Evolutionary conservation across 2,888 invertebrate genomes (phyloP).

Genomic region (Xanthia togata): DNA sequence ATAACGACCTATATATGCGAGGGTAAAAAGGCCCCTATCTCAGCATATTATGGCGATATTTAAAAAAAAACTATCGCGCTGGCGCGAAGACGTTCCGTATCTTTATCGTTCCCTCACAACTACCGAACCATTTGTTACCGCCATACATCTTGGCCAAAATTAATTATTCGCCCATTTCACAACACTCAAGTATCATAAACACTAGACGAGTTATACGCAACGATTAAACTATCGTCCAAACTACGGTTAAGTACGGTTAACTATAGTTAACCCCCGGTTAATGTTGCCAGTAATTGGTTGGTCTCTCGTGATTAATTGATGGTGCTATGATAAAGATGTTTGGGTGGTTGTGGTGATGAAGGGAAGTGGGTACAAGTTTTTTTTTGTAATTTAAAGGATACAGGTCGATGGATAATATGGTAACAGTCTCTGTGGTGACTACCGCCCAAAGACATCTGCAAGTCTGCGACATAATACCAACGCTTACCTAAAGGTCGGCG

Average conservation of each 20-base stretch:
- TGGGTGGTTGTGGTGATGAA: constrained; percentile 53
- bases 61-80: no score
- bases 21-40: no score
- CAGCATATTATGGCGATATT: no score
- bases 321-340: constrained; percentile 65
- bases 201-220: constrained; percentile 73
- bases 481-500: no score
- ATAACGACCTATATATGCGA: no score
- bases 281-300: constrained; percentile 66
- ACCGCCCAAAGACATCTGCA: no score
- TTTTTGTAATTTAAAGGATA: no score
- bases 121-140: constrained; percentile 18
- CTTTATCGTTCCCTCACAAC: not conserved
- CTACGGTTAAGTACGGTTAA: constrained; percentile 72
- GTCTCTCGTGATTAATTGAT: constrained; percentile 77
- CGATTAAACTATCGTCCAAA: constrained; percentile 74
- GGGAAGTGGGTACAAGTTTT: not conserved
- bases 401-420: no score
- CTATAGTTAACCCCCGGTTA: constrained; percentile 73
- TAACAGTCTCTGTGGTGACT: no score
- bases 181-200: constrained; percentile 71
- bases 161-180: constrained; percentile 62
- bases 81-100: no score
- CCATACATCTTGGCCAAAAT: constrained; percentile 57
- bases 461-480: no score